Evolutionary conservation across 2,113 vertebrate species (phyloP).

Genomic region (Callospermophilus lateralis): DNA sequence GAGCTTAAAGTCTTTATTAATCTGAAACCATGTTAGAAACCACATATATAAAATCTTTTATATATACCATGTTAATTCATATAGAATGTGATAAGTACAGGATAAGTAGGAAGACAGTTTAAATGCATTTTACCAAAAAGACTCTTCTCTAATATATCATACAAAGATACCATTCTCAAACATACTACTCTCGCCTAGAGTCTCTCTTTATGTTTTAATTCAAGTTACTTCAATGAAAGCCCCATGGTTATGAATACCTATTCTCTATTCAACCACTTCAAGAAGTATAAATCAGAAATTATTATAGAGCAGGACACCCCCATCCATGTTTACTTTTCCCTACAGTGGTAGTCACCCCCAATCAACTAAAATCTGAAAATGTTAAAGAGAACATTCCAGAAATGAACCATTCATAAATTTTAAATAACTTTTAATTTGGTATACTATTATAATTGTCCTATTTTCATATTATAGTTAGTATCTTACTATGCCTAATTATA

Average conservation of each 20-base stretch:
- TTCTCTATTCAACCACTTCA: background rate
- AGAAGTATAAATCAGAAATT: background rate
- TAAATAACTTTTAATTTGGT: background rate
- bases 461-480: background rate
- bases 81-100: background rate
- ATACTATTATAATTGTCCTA: background rate
- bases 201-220: conserved; percentile 7
- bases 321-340: background rate
- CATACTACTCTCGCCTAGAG: background rate
- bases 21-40: conserved; percentile 50
- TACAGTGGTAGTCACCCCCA: background rate
- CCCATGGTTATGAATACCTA: conserved; percentile 17
- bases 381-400: background rate
- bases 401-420: background rate
- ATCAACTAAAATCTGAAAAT: background rate
- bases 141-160: background rate
- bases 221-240: background rate
- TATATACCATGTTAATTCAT: background rate
- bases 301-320: background rate
- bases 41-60: conserved; percentile 3
- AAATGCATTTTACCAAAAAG: conserved; percentile 36
- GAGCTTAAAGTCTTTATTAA: conserved; percentile 45
- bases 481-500: background rate
- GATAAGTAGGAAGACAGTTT: background rate
- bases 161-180: conserved; percentile 40